phyloP scores from a whole-genome alignment of 2,888 invertebrate genomes.

The Junonia oenone region DNA sequence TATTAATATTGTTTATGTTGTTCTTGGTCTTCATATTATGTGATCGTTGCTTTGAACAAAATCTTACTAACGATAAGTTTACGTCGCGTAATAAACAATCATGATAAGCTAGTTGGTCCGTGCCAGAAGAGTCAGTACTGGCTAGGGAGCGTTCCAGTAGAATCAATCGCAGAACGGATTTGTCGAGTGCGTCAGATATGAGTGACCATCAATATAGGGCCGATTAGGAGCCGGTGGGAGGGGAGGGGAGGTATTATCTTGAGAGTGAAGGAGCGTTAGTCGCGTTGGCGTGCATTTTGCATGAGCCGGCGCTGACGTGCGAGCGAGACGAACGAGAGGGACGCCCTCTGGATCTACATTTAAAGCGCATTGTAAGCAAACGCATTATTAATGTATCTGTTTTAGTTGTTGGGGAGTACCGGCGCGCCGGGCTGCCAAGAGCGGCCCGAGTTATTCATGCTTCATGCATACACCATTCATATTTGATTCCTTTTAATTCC shows the following conservation, averaged over 20 bases:
- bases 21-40: neutral
- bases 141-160: neutral
- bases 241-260: constrained; percentile 57
- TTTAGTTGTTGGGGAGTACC: constrained; percentile 73
- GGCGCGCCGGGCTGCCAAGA: constrained; percentile 62
- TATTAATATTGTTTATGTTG: neutral
- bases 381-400: constrained; percentile 77
- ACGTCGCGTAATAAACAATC: no score
- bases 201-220: constrained; percentile 44
- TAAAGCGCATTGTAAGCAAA: constrained; percentile 79
- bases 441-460: constrained; percentile 62
- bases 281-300: constrained; percentile 68
- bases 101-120: no score
- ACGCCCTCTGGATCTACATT: constrained; percentile 70
- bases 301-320: constrained; percentile 53
- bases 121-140: neutral
- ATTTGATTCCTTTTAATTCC: constrained; percentile 77
- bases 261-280: constrained; percentile 59
- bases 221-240: constrained; percentile 37
- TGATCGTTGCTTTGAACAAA: neutral
- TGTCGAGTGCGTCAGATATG: constrained; percentile 23
- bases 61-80: no score
- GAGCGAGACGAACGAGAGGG: constrained; percentile 50
- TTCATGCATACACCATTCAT: constrained; percentile 73
- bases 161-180: constrained; percentile 20